These are phyloP conservation scores for Protodeltote pygarga DNA, from an alignment of 2,888 invertebrate genomes.

Conservation along the genomic window DNA sequence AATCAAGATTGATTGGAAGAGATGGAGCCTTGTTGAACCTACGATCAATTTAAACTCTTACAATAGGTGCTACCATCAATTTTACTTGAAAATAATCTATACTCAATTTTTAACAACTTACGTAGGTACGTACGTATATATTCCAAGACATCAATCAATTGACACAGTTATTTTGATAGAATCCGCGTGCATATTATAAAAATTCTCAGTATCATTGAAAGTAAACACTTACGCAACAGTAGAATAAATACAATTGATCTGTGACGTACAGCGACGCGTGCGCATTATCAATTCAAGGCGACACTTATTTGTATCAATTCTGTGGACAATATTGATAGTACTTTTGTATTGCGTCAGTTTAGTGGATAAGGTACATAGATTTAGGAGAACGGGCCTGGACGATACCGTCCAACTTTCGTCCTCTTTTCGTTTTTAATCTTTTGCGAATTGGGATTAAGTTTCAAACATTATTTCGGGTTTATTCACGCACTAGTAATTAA, in stretches of 20 bases:
- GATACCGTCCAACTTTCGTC: background rate
- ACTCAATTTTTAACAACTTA: no score
- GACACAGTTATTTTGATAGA: background rate
- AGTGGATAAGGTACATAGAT: background rate
- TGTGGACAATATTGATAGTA: conserved; percentile 7
- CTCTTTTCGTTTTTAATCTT: no score
- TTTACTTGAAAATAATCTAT: no score
- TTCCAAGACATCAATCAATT: background rate
- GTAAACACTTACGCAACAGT: conserved; percentile 16
- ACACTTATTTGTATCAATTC: conserved; percentile 19
- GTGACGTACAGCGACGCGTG: conserved; percentile 35
- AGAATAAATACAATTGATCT: conserved; percentile 17
- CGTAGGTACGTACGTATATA: no score
- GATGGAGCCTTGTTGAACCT: no score
- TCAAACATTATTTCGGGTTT: no score
- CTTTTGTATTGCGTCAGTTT: conserved; percentile 9
- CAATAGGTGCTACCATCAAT: no score
- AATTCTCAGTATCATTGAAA: conserved; percentile 12
- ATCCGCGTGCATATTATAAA: conserved; percentile 1
- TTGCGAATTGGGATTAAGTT: no score
- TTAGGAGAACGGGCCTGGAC: background rate
- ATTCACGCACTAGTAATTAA: no score
- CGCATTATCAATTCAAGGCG: conserved; percentile 37
- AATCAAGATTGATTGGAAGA: no score
- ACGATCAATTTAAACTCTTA: no score